Conservation (phyloP, 1,140 invertebrate species). For the Solenopsis invicta region DNA sequence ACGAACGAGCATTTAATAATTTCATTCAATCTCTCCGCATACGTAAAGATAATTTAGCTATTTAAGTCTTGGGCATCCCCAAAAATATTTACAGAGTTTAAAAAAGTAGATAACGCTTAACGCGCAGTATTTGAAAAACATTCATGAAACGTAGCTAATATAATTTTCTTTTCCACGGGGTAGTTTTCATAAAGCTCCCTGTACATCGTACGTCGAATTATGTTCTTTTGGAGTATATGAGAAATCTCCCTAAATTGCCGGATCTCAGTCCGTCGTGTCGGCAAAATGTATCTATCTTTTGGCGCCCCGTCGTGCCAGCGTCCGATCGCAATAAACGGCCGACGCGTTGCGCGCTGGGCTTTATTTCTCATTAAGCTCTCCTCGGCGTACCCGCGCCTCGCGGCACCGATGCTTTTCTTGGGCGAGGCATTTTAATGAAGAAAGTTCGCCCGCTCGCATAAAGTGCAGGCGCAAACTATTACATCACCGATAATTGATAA, state of each 20-base stretch:
- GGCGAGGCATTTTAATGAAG: constrained; percentile 60
- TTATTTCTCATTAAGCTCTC: constrained; percentile 60
- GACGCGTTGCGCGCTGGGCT: constrained; percentile 37
- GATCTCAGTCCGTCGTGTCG: background rate
- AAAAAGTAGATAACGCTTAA: background rate
- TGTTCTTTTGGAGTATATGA: background rate
- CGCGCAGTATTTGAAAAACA: background rate
- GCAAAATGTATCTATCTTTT: constrained; percentile 29
- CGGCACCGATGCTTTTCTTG: constrained; percentile 53
- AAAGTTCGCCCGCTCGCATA: constrained; percentile 56
- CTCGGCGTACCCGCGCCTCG: background rate
- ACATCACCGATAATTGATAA: constrained; percentile 65
- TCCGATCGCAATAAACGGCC: constrained; percentile 55
- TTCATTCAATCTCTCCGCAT: background rate
- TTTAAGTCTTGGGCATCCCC: background rate
- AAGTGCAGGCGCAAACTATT: constrained; percentile 63
- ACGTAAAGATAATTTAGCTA: background rate
- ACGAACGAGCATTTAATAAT: background rate
- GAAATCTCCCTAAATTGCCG: background rate
- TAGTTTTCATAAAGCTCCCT: background rate
- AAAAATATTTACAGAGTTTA: background rate
- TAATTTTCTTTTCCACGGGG: no score
- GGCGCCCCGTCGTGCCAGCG: constrained; percentile 6
- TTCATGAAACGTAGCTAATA: background rate
- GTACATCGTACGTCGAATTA: background rate